Base-by-base conservation (phyloP, 2,797 vertebrate species). In the Premnoplex brunnescens region DNA sequence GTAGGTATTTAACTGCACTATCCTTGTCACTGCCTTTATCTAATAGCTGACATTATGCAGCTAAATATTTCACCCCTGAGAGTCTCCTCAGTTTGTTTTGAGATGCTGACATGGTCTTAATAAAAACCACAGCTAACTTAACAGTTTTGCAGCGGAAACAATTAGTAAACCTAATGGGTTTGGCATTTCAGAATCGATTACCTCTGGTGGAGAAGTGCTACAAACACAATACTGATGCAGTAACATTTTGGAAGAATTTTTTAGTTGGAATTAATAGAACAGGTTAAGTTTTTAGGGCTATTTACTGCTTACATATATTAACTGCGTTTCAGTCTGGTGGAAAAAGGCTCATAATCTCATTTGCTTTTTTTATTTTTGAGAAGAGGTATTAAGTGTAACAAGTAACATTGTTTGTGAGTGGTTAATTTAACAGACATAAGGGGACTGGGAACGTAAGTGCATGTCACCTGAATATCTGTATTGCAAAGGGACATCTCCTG, bases 131-230 rank as follows among this genome's bases (percentile, higher is more conserved):
- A 1, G 54, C 34, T 52, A 88, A 58, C 85, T 77, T 88, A 83
- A 83, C 1, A 2, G 37, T 86, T 89, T 89, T 95, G 58, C 56
- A 91, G 34, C n/a, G 27, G 37, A 96, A 89, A 93, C 46, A 85
- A 63, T 68, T 77, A 92, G 72, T 60, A 93, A 92, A 77, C 64
- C 41, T 63, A 87, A 68, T 30, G 72, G 30, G n/a, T 41, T 19
- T 85, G 76, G 34, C 73, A 83, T 74, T 95, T 85, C 82, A 92
- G 41, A 94, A 93, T 74, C 90, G 80, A 89, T 94, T 83, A 91
- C 22, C 48, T 92, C 60, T 81, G 58, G 34, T 58, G 37, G 46
- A 85, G 64, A 80, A 91, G 52, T 76, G 85, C 30, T 72, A 63
- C n/a, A 67, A 89, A 89, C 16, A 46, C 37, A 60, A 34, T 58